A percentile compares a stretch with the other conserved stretches of the same genome.
Conservation (phyloP, 23 tunicate genomes). For the Diplosoma virens region DNA sequence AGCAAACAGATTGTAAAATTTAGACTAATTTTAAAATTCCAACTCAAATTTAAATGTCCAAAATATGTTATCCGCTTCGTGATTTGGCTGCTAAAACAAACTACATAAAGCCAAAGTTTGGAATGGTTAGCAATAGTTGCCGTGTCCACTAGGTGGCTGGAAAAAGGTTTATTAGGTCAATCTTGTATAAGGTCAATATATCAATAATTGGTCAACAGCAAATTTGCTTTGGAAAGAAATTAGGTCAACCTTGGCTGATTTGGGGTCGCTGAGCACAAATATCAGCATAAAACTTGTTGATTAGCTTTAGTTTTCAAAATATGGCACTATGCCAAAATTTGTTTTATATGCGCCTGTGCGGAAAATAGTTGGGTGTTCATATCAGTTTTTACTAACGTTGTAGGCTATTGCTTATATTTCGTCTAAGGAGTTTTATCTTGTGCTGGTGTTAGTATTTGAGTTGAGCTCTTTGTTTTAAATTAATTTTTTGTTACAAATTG, state of each 20-base stretch:
- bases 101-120: too few species aligned
- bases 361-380: background rate
- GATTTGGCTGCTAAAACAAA: too few species aligned
- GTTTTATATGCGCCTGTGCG: background rate
- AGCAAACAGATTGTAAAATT: too few species aligned
- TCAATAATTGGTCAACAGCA: slow-evolving; percentile 29
- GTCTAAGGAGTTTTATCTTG: slow-evolving; percentile 14
- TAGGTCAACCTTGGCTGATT: slow-evolving; percentile 22
- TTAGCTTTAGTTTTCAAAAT: slow-evolving; percentile 19
- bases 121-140: too few species aligned
- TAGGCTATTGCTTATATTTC: slow-evolving; percentile 11
- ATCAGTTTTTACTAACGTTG: slow-evolving; percentile 1
- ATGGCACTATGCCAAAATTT: background rate
- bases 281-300: slow-evolving; percentile 20
- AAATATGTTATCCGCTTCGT: too few species aligned
- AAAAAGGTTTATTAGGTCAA: too few species aligned
- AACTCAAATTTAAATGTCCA: too few species aligned
- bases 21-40: too few species aligned
- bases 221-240: slow-evolving; percentile 19
- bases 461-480: slow-evolving; percentile 2
- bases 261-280: slow-evolving; percentile 23
- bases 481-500: slow-evolving; percentile 9
- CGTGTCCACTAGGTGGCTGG: too few species aligned
- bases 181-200: too few species aligned
- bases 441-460: slow-evolving; percentile 6